A percentile compares a stretch with the other conserved stretches of the same genome.
Evolutionary conservation across 2,888 invertebrate species (phyloP).

Genomic region (Alloscopus bannaensis): DNA sequence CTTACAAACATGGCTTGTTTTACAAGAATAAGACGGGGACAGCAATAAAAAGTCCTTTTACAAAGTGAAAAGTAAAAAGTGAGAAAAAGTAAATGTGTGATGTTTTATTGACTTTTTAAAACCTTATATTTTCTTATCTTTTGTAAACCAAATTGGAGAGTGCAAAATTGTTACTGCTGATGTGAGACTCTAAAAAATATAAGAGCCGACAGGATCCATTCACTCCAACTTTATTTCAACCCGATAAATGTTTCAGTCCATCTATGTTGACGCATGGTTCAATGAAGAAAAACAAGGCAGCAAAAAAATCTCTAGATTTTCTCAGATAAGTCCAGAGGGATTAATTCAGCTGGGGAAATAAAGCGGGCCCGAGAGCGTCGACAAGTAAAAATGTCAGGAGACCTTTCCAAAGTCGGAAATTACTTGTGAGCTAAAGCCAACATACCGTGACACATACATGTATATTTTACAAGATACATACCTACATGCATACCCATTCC

Average conservation of each 20-base stretch:
- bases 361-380: conserved; percentile 46
- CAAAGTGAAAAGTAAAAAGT: conserved; percentile 18
- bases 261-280: too few relatives aligned
- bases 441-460: too few relatives aligned
- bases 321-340: conserved; percentile 53
- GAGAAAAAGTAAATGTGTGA: conserved; percentile 25
- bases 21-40: too few relatives aligned
- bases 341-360: conserved; percentile 55
- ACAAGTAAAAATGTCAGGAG: conserved; percentile 45
- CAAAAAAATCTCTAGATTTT: conserved; percentile 40
- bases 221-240: too few relatives aligned
- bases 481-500: neutral
- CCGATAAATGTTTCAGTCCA: too few relatives aligned
- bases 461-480: conserved; percentile 9
- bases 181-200: too few relatives aligned
- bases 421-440: conserved; percentile 51
- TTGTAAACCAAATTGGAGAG: conserved; percentile 4
- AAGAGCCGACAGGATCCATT: too few relatives aligned
- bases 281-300: neutral
- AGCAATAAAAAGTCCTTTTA: too few relatives aligned
- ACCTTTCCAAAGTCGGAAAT: conserved; percentile 43
- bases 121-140: neutral
- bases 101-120: conserved; percentile 27
- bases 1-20: too few relatives aligned
- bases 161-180: too few relatives aligned